phyloP scores from a whole-genome alignment of 2,113 vertebrate species.

The Chaetura pelagica region DNA sequence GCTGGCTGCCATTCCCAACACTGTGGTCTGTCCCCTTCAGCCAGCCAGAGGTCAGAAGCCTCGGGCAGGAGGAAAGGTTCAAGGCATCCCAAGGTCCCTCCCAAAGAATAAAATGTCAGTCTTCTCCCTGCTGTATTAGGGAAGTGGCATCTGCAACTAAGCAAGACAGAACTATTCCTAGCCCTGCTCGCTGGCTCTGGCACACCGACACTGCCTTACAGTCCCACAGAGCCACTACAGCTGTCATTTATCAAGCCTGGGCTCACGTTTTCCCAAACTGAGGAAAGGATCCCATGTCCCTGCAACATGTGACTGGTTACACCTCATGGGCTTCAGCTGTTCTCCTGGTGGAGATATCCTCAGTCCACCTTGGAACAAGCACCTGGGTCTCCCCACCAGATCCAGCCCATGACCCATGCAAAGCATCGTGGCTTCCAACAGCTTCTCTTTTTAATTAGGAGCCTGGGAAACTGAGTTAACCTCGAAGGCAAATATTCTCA shows the following conservation, averaged over 20 bases:
- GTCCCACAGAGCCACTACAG: fast-evolving
- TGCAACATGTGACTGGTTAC: fast-evolving
- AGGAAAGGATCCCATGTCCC: background rate
- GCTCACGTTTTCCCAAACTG: background rate
- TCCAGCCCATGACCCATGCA: background rate
- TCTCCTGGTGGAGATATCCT: background rate
- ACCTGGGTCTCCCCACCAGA: no score
- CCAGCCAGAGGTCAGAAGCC: background rate
- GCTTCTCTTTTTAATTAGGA: background rate
- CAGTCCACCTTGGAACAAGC: background rate
- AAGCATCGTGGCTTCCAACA: background rate
- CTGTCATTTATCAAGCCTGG: fast-evolving
- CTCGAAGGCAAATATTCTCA: background rate
- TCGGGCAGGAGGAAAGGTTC: background rate
- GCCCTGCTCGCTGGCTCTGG: background rate
- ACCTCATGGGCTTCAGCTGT: fast-evolving
- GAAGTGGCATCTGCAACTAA: background rate
- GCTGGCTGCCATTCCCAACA: background rate
- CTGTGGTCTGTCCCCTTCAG: background rate
- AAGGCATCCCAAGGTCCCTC: background rate
- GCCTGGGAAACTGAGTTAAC: background rate
- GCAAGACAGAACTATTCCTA: fast-evolving
- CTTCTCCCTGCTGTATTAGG: background rate
- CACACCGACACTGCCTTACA: background rate
- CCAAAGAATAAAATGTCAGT: background rate